Conservation (phyloP, 1,140 invertebrate species). For the Melitaea cinxia region DNA sequence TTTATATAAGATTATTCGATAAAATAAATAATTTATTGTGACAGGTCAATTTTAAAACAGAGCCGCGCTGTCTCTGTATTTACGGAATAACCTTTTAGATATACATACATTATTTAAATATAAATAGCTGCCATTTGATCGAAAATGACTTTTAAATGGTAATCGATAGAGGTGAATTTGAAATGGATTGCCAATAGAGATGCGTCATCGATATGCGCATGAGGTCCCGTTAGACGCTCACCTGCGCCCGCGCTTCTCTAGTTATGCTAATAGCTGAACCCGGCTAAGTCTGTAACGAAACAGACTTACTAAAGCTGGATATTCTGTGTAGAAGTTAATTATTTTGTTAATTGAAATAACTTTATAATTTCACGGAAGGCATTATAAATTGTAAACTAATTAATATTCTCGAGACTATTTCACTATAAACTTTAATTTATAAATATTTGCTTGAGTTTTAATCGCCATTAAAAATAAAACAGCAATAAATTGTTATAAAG, state of each 20-base stretch:
- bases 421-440: no score
- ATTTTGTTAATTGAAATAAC: background rate
- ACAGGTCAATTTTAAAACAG: constrained; percentile 59
- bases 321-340: background rate
- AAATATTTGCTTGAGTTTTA: no score
- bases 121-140: constrained; percentile 27
- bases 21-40: constrained; percentile 65
- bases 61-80: constrained; percentile 61
- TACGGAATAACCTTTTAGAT: constrained; percentile 48
- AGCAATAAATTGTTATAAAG: background rate
- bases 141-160: constrained; percentile 48
- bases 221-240: constrained; percentile 72
- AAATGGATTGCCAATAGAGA: constrained; percentile 50
- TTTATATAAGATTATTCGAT: constrained; percentile 22
- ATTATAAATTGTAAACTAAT: no score
- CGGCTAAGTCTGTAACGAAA: constrained; percentile 42
- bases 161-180: constrained; percentile 55
- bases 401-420: no score
- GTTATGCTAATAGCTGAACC: constrained; percentile 74
- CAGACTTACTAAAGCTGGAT: constrained; percentile 23
- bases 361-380: no score
- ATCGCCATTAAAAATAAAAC: no score
- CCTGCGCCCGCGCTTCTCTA: constrained; percentile 76
- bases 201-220: constrained; percentile 58
- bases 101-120: constrained; percentile 47